Evolutionary conservation across 2,888 invertebrate genomes (phyloP).

Genomic region (Stictocephala bisonia): DNA sequence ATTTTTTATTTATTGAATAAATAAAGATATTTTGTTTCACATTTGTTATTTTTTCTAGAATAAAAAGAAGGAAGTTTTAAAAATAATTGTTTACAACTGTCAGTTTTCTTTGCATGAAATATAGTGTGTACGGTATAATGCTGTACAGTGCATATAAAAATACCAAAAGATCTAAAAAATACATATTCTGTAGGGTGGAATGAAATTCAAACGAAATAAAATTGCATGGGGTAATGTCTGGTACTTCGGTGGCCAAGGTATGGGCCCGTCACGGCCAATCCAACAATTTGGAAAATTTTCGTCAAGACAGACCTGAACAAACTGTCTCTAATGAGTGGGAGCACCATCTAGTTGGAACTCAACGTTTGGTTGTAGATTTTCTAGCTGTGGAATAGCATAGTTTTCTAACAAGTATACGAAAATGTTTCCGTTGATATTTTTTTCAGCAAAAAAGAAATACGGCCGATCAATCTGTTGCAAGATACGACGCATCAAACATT

Average conservation of each 20-base stretch:
- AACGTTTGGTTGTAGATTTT: background rate
- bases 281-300: background rate
- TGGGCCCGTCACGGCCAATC: background rate
- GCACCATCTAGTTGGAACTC: slow-evolving; percentile 11
- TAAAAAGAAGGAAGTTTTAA: too few species aligned
- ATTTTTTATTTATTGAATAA: too few species aligned
- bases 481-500: background rate
- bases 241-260: slow-evolving; percentile 2
- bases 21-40: too few species aligned
- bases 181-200: too few species aligned
- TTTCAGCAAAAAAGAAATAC: slow-evolving; percentile 1
- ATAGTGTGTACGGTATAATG: too few species aligned
- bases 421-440: background rate
- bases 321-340: background rate
- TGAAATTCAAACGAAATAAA: too few species aligned
- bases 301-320: slow-evolving; percentile 16
- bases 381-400: slow-evolving; percentile 9
- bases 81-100: too few species aligned
- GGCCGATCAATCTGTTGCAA: background rate
- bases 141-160: too few species aligned
- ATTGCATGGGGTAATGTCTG: too few species aligned
- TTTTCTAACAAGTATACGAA: slow-evolving; percentile 5
- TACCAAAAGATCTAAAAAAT: too few species aligned
- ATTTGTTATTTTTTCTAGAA: too few species aligned
- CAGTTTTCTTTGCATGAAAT: too few species aligned